Evolutionary conservation across 2,888 invertebrate species (phyloP), one percentile per base, ranked within the genome.

Genomic region (Scaptomyza reducta): DNA sequence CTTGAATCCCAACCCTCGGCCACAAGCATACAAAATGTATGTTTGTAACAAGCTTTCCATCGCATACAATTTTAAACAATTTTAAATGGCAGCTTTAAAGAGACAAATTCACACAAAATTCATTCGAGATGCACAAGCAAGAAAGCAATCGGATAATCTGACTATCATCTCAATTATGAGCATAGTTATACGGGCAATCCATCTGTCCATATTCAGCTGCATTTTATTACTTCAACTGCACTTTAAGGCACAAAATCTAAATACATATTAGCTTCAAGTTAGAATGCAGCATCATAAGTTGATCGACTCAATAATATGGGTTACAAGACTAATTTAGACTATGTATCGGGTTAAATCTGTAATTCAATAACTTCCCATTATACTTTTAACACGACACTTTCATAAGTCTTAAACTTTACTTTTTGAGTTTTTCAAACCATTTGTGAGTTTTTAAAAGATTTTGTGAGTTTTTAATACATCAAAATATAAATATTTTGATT

Each of bases 161-260:
- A n/a, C n/a, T n/a, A n/a, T 70, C 47, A 62, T 46, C 70, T 51
- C 65, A 54, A 73, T 73, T 59, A 67, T 71, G 53, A 38, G 57
- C 61, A 50, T 50, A 57, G 45, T 63, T 64, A 46, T 56, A 55
- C 55, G 46, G 40, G 62, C 40, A 22, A 16, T 49, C 2, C 14
- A 29, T 54, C 22, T 9, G 51, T 56, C 41, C 14, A 25, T n/a
- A 13, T 13, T 14, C 50, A 51, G 50, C 50, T 62, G 42, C 40
- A 63, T 53, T 10, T 13, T 27, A 25, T 29, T 40, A n/a, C n/a
- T 18, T 13, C 13, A 10, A 10, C 27, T 3, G 13, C 14, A 57
- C 38, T 45, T 47, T 18, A 3, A 7, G 14, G 46, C 27, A 13
- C 4, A 35, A 49, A 29, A 29, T 25, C 22, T 27, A 9, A 18